Base-by-base conservation (phyloP, 2,113 vertebrate species). In the Sterrhoptilus dennistouni region DNA sequence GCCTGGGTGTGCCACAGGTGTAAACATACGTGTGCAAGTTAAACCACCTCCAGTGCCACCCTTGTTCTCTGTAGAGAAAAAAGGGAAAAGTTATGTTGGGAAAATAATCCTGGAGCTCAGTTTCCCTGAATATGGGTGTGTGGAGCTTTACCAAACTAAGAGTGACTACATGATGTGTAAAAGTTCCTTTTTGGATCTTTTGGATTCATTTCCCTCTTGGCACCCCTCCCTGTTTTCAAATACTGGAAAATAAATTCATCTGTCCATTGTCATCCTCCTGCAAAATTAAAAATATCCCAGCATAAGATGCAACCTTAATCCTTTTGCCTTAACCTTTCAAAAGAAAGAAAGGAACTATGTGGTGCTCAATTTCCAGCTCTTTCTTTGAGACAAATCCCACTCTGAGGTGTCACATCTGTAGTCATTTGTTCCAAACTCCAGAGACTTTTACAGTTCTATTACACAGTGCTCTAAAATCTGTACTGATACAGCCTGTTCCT, bases 331-430 rank as follows among this genome's bases (percentile, higher is more conserved):
- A 63, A 83, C 56, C 11, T 82, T 75, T 82, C 53, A 60, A 84
- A 68, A 45, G 53, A 38, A 38, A 75, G 38, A 60, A 64, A 86
- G 78, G 33, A 61, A 19, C 9, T 35, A 16, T 1, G 4, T 40
- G 38, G 33, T 28, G 35, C 59, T 89, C 49, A 33, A 31, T 76
- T 89, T 91, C 65, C 38, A 92, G 27, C 35, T 93, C 22, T 54
- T 49, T 38, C 36, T 94, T 80, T 79, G 47, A 89, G 70, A 75
- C 14, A 87, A 93, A 74, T 84, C 91, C 57, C 59, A 71, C 77
- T 82, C 49, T 68, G 14, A 83, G 54, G 61, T 64, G 59, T 82
- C 65, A 82, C 78, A 79, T 82, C 65, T 68, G 53, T 40, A 87
- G 64, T 87, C 52, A 60, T 61, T 87, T 92, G 94, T 49, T 92